These are phyloP conservation scores for Willowsia nigromaculata DNA, from an alignment of 2,888 invertebrate genomes.

Conservation along the genomic window DNA sequence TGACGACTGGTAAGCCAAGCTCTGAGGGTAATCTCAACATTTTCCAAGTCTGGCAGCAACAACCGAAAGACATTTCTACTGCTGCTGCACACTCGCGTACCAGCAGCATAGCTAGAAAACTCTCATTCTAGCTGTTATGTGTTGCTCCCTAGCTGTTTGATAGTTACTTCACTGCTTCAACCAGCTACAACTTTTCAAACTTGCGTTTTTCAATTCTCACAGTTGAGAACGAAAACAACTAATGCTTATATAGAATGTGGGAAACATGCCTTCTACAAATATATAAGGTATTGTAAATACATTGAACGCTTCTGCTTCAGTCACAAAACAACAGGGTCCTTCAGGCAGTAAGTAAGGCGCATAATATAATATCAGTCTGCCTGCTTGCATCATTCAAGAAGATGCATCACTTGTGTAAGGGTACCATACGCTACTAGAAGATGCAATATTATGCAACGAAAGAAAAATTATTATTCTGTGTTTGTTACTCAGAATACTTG, in stretches of 20 bases:
- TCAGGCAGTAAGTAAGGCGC: not conserved
- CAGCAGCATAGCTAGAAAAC: not conserved
- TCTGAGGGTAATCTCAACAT: slow-evolving; percentile 62
- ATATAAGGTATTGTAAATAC: not conserved
- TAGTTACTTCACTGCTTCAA: not conserved
- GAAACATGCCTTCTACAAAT: not conserved
- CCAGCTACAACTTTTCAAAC: not conserved
- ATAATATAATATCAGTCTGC: not conserved
- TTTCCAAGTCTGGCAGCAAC: not conserved
- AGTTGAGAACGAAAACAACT: not conserved
- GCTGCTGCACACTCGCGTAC: not conserved
- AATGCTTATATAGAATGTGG: not conserved
- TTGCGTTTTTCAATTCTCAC: slow-evolving; percentile 19
- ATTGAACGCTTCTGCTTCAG: not conserved
- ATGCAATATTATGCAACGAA: not conserved
- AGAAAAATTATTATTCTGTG: not conserved
- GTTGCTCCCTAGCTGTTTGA: not conserved
- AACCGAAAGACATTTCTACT: not conserved
- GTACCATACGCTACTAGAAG: not conserved
- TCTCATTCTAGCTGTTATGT: not conserved
- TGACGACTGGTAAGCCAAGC: slow-evolving; percentile 43
- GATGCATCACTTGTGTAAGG: not conserved
- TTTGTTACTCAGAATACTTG: not conserved
- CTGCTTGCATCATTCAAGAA: no score
- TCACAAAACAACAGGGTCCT: not conserved